Conservation (phyloP, 2,113 vertebrate genomes). For the Zosterops lateralis region DNA sequence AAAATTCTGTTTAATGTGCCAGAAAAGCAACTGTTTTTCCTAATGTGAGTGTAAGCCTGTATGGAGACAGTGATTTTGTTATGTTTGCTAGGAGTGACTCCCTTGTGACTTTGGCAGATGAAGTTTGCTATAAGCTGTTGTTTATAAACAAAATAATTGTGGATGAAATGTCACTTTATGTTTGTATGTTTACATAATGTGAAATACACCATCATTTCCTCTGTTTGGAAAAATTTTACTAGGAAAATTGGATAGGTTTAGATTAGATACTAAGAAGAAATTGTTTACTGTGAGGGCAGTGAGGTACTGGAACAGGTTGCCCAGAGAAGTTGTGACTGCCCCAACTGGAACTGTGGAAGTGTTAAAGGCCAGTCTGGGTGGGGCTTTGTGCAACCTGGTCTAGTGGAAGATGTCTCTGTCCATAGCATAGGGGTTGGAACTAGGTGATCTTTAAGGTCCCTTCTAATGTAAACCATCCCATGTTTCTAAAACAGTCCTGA, state of each 20-base stretch:
- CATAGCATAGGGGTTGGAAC: neutral
- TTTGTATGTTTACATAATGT: conserved; percentile 57
- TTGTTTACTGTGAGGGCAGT: neutral
- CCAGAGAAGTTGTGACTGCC: neutral
- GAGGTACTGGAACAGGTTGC: neutral
- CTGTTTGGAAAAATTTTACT: neutral
- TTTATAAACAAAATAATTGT: conserved; percentile 63
- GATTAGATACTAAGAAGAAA: neutral
- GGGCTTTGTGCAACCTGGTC: neutral
- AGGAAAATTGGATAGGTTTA: neutral
- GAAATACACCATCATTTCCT: conserved; percentile 28
- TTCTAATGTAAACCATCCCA: neutral
- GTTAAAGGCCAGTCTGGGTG: too few relatives aligned
- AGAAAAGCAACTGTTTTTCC: conserved; percentile 38
- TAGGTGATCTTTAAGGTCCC: neutral
- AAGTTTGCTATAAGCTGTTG: conserved; percentile 46
- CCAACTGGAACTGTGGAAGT: neutral
- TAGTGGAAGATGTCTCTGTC: neutral
- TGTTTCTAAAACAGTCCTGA: neutral
- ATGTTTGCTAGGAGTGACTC: conserved; percentile 48
- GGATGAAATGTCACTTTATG: conserved; percentile 68
- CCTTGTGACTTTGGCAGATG: conserved; percentile 59
- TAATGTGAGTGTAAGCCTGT: conserved; percentile 11
- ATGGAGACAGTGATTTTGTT: conserved; percentile 47
- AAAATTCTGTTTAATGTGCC: neutral